Evolutionary conservation across 2,113 vertebrate species (phyloP), one percentile per base, ranked within the genome.

Genomic region (Zosterops lateralis): DNA sequence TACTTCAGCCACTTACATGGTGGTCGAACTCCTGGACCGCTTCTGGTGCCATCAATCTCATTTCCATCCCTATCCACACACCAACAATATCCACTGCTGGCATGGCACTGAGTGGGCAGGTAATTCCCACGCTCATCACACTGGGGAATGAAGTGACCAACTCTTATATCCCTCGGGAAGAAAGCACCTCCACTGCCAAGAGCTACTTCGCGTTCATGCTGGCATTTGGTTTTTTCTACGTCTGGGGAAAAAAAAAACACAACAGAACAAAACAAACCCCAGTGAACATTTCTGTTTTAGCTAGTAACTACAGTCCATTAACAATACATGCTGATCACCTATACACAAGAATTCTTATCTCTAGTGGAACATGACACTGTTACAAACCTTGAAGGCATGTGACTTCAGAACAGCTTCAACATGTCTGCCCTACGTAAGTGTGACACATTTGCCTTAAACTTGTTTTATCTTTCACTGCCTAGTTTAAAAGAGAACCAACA

Each of bases 121-220:
- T 99, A 99, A 64, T 97, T 97, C 1, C 99, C 99, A 1, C 98
- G 97, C 21, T 97, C 97, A 15, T 99, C 98, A 84, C 99, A 99
- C 31, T 97, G 89, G 1, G 99, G 99, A 75, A 99, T 68, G 66
- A 98, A 99, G 26, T 97, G 96, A 26, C 97, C 97, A 3, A 82
- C 48, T 36, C 94, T 95, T 4, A 96, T 93, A 5, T 95, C 97
- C 32, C 97, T 97, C 0, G 82, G 86, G 38, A 92, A 96, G 3
- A 44, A 77, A 15, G 19, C 54, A 8, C 92, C 92, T 18, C 84
- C 66, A 1, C 79, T 67, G 34, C 95, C 94, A 17, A 98, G 94
- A 47, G 98, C 32, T 53, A 91, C 97, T 56, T 99, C 98, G 20
- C 97, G 97, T 79, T 99, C 98, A 6, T 2, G 97, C 87, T 98